Conservation (phyloP, 2,113 vertebrate genomes). For the Solea solea region DNA sequence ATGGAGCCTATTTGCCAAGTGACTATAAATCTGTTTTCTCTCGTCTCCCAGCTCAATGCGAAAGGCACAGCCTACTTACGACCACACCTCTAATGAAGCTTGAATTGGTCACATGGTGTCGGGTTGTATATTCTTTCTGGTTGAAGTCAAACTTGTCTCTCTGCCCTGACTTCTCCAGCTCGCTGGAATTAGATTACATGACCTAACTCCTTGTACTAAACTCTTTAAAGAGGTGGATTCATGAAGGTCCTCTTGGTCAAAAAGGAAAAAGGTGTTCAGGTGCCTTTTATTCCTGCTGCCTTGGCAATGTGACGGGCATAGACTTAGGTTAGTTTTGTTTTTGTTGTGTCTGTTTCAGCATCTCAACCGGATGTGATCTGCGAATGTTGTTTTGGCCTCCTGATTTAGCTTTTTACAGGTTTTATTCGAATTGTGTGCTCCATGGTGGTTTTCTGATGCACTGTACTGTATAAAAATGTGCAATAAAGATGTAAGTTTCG, state of each 20-base stretch:
- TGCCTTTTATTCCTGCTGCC: conserved; percentile 54
- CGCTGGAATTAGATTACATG: conserved; percentile 75
- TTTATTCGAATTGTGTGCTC: conserved; percentile 35
- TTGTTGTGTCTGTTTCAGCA: too few species aligned
- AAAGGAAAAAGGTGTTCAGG: conserved; percentile 52
- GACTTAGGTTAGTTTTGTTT: not conserved
- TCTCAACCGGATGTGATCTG: not conserved
- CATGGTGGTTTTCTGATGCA: conserved; percentile 41
- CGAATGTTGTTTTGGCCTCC: not conserved
- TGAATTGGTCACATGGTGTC: conserved; percentile 19
- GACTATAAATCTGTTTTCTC: too few species aligned
- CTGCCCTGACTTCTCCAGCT: conserved; percentile 63
- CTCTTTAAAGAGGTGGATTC: conserved; percentile 80
- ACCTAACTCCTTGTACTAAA: conserved; percentile 78
- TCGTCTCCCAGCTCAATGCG: too few species aligned
- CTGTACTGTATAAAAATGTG: conserved; percentile 63
- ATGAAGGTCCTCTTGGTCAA: conserved; percentile 40
- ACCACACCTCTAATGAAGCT: not conserved
- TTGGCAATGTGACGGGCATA: conserved; percentile 53
- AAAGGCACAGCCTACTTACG: too few species aligned
- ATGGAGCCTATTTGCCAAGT: too few species aligned
- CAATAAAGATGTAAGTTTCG: conserved; percentile 61
- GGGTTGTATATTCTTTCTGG: not conserved
- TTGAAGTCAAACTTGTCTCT: conserved; percentile 4
- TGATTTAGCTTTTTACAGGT: not conserved